Base-by-base conservation (phyloP, 2,113 vertebrate genomes). In the Epinephelus fuscoguttatus region DNA sequence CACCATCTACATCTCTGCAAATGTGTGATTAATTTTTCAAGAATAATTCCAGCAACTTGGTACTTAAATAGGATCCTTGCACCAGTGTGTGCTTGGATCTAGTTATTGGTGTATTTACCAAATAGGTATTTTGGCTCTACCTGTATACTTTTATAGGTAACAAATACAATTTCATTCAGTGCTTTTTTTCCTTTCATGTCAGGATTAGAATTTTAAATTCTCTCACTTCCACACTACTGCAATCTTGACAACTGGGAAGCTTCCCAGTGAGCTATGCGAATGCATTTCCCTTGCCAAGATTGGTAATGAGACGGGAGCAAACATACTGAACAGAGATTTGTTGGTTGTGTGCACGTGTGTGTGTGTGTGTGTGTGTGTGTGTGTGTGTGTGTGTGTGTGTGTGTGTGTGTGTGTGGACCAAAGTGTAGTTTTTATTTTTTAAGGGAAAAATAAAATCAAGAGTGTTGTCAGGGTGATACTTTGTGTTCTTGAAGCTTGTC, bases 201-300 rank as follows among this genome's bases (percentile, higher is more conserved):
- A 50, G 15, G 76, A 84, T 87, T 82, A 4, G 15, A 80, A 90
- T 85, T 84, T 76, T 49, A 79, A 78, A 85, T 88, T 52, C 27
- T 60, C 55, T 86, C 81, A 72, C 71, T 79, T 75, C 49, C 67
- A 75, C 71, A 68, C 55, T 72, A 66, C 73, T 83, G 71, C 81
- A 76, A 56, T 87, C 84, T 78, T 79, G 71, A 85, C 70, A 85
- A 88, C 59, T 89, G 70, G 90, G 83, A 88, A 37, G 70, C 70
- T 73, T 91, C 73, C 84, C 86, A 67, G 80, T 18, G 66, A 84
- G 85, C 63, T 82, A 57, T 80, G 67, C 12, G 53, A 82, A 81
- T 80, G 53, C 42, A 66, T 81, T 80, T 70, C 15, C 25, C 27
- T 76, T 73, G 77, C 88, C 87, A 89, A 78, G 45, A 70, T 45